Conservation (phyloP, 2,797 vertebrate species). For the Lycodopsis pacificus region DNA sequence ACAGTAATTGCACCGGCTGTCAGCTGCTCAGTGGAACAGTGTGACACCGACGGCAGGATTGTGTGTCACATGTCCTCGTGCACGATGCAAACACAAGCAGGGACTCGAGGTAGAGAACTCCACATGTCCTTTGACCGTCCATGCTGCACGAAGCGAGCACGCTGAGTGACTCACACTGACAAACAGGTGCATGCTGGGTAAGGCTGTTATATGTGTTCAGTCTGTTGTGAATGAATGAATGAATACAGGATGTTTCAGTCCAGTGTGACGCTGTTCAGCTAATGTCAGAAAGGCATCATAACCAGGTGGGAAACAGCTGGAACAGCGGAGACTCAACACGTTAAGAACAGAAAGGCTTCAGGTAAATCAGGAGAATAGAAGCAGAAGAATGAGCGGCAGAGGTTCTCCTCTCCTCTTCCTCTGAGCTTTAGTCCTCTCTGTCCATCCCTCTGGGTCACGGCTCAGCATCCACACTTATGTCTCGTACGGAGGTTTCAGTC, state of each 20-base stretch:
- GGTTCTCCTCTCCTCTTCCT: constrained; percentile 37
- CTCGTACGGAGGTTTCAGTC: constrained; percentile 46
- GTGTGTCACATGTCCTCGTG: background rate
- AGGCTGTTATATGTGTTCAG: background rate
- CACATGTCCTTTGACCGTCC: background rate
- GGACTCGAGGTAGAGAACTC: background rate
- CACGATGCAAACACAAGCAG: background rate
- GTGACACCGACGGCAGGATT: background rate
- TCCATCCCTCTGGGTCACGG: constrained; percentile 50
- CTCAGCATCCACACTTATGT: constrained; percentile 48
- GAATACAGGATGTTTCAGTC: background rate
- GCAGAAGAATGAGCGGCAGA: constrained; percentile 15
- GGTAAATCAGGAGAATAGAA: constrained; percentile 35
- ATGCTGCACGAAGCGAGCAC: background rate
- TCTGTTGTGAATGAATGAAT: background rate
- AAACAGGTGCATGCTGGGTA: background rate
- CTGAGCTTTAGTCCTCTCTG: constrained; percentile 50
- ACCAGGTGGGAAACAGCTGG: constrained; percentile 6
- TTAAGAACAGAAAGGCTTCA: constrained; percentile 33
- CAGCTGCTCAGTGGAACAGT: background rate
- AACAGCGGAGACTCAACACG: background rate
- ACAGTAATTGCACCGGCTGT: background rate
- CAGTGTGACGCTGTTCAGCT: background rate
- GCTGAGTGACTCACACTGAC: background rate
- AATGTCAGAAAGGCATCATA: background rate